These are phyloP conservation scores for Pholis gunnellus DNA, from an alignment of 2,113 vertebrate species.

Conservation along the genomic window DNA sequence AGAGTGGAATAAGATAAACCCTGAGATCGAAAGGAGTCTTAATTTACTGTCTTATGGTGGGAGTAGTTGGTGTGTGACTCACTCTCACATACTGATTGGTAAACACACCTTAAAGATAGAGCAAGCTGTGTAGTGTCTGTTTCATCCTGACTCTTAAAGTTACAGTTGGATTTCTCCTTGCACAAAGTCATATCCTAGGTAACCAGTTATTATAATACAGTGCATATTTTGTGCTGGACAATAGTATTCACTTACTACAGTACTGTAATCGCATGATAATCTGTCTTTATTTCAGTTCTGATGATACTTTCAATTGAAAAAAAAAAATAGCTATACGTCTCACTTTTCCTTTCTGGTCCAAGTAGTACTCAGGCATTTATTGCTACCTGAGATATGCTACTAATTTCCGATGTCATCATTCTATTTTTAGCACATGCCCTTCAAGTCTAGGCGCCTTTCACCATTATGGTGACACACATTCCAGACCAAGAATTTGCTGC, in stretches of 20 bases:
- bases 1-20: slow-evolving; percentile 80
- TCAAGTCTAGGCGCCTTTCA: slow-evolving; percentile 27
- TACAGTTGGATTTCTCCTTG: slow-evolving; percentile 60
- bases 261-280: neutral
- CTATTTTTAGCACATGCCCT: slow-evolving; percentile 62
- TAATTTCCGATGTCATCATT: slow-evolving; percentile 20
- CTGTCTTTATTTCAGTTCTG: neutral
- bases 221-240: slow-evolving; percentile 1
- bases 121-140: slow-evolving; percentile 35
- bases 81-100: slow-evolving; percentile 31
- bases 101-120: slow-evolving; percentile 38
- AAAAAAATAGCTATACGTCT: neutral
- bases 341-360: slow-evolving; percentile 13
- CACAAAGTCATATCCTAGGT: slow-evolving; percentile 62
- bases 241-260: slow-evolving; percentile 11
- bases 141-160: slow-evolving; percentile 33
- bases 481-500: slow-evolving; percentile 40
- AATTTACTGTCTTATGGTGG: slow-evolving; percentile 74
- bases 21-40: slow-evolving; percentile 66
- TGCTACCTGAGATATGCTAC: slow-evolving; percentile 12
- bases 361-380: neutral
- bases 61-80: slow-evolving; percentile 45
- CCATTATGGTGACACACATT: slow-evolving; percentile 56
- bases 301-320: neutral
- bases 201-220: slow-evolving; percentile 28